phyloP scores from a whole-genome alignment of 53 echinoderm and acorn worm species.

The Antedon mediterranea region DNA sequence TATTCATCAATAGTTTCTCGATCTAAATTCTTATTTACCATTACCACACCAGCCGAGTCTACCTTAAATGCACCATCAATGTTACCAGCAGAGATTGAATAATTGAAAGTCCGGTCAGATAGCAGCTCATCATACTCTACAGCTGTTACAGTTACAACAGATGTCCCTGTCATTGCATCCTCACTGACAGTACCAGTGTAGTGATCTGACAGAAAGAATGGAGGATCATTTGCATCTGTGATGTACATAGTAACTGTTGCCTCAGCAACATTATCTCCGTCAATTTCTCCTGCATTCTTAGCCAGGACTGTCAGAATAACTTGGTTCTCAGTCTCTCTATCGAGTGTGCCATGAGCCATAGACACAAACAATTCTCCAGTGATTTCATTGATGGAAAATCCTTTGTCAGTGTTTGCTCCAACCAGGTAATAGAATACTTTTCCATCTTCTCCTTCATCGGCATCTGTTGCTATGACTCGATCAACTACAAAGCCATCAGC shows the following conservation, averaged over 20 bases:
- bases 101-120: slow-evolving; percentile 56
- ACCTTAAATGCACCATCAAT: slow-evolving; percentile 45
- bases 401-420: slow-evolving; percentile 72
- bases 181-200: slow-evolving; percentile 67
- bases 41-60: slow-evolving; percentile 50
- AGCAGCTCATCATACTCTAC: slow-evolving; percentile 59
- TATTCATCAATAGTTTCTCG: slow-evolving; percentile 53
- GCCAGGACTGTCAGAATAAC: slow-evolving; percentile 62
- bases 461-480: slow-evolving; percentile 55
- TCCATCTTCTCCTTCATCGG: slow-evolving; percentile 68
- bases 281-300: slow-evolving; percentile 67
- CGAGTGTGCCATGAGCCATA: slow-evolving; percentile 50
- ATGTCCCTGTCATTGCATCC: slow-evolving; percentile 32
- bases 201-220: slow-evolving; percentile 48
- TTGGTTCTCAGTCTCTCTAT: slow-evolving; percentile 51
- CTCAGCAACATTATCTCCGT: slow-evolving; percentile 64
- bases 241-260: slow-evolving; percentile 55
- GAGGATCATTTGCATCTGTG: slow-evolving; percentile 82
- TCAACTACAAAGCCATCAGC: slow-evolving; percentile 64
- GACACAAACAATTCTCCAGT: slow-evolving; percentile 66
- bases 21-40: slow-evolving; percentile 35
- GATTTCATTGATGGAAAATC: slow-evolving; percentile 53
- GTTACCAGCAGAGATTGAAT: slow-evolving; percentile 56
- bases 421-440: slow-evolving; percentile 57
- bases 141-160: slow-evolving; percentile 69